phyloP scores from a whole-genome alignment of 2,888 invertebrate species.

The Platynereis dumerilii region DNA sequence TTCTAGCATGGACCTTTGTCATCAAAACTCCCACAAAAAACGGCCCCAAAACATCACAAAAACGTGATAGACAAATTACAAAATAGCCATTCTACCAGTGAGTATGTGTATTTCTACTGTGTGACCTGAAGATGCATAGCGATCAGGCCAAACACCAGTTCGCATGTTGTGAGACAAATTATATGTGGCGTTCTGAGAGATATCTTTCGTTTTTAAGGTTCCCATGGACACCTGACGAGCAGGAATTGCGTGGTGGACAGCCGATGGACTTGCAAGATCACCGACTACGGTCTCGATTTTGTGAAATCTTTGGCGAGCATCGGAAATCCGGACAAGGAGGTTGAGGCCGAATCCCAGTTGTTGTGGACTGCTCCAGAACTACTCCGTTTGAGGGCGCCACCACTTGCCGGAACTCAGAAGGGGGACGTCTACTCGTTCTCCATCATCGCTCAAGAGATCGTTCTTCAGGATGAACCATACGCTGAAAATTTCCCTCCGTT shows the following conservation, averaged over 20 bases:
- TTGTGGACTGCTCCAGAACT: conserved; percentile 9
- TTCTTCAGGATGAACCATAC: conserved; percentile 4
- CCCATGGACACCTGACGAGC: conserved; percentile 5
- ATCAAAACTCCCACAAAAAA: too few relatives aligned
- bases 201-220: neutral
- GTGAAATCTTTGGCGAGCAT: neutral
- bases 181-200: too few relatives aligned
- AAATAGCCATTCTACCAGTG: too few relatives aligned
- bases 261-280: conserved; percentile 4
- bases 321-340: neutral
- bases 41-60: too few relatives aligned
- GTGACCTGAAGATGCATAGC: too few relatives aligned
- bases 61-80: too few relatives aligned
- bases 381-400: neutral
- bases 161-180: too few relatives aligned
- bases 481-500: neutral
- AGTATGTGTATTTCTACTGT: too few relatives aligned
- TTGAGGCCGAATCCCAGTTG: neutral
- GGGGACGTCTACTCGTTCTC: neutral
- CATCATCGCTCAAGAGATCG: conserved; percentile 4
- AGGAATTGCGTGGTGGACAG: neutral
- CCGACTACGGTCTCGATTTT: neutral
- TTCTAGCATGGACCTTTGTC: too few relatives aligned
- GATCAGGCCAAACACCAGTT: too few relatives aligned
- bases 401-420: neutral